phyloP scores from a whole-genome alignment of 2,888 invertebrate genomes.

The Gasteruption jaculator region DNA sequence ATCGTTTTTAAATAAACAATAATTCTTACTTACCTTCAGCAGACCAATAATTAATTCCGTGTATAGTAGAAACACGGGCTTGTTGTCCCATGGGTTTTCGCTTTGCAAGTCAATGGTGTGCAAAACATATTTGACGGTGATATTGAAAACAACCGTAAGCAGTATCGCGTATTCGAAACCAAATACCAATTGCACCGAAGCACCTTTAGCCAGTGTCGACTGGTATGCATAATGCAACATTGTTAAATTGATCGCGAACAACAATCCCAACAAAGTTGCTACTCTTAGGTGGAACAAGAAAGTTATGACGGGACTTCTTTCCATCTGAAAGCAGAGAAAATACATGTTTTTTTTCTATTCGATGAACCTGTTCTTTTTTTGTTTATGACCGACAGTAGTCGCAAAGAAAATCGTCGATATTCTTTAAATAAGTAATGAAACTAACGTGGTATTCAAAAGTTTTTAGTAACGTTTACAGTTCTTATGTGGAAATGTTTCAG shows the following conservation, averaged over 20 bases:
- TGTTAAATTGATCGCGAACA: slow-evolving; percentile 79
- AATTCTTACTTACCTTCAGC: slow-evolving; percentile 57
- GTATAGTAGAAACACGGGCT: slow-evolving; percentile 94
- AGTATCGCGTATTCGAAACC: slow-evolving; percentile 99
- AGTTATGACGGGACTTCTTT: slow-evolving; percentile 95
- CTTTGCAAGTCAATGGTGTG: slow-evolving; percentile 86
- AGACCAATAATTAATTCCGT: slow-evolving; percentile 93
- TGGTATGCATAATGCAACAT: slow-evolving; percentile 93
- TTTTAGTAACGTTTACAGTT: no score
- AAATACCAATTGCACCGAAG: slow-evolving; percentile 97
- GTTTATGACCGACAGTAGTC: no score
- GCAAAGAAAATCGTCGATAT: no score
- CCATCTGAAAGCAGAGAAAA: slow-evolving; percentile 73
- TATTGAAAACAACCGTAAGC: slow-evolving; percentile 87
- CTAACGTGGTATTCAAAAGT: no score
- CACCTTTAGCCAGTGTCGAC: slow-evolving; percentile 87
- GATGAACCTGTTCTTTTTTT: no score
- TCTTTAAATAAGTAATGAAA: no score
- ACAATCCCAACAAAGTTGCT: slow-evolving; percentile 72
- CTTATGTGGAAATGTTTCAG: no score
- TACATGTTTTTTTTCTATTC: no score
- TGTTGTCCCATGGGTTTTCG: slow-evolving; percentile 98
- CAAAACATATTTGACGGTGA: slow-evolving; percentile 82
- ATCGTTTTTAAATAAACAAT: no score
- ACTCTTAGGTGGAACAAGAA: slow-evolving; percentile 92